Percentiles rank a stretch among this genome's conserved stretches.
Evolutionary conservation across 2,888 invertebrate genomes (phyloP).

Genomic region (Rhogogaster chlorosoma): DNA sequence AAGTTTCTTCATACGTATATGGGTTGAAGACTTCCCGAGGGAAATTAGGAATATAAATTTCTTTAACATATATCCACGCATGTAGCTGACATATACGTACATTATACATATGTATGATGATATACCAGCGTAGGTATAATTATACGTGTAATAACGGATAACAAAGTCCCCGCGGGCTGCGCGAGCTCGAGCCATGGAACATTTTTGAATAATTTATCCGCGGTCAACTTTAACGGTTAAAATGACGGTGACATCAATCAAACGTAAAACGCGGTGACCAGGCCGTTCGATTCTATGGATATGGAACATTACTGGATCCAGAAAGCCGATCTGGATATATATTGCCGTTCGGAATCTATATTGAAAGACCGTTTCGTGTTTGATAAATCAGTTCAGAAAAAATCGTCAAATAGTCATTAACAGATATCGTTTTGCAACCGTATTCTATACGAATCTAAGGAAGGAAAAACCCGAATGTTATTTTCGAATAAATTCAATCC

Average conservation of each 20-base stretch:
- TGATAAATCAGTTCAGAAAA: background rate
- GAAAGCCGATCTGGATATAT: background rate
- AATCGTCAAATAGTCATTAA: background rate
- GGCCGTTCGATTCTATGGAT: conserved; percentile 31
- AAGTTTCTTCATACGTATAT: background rate
- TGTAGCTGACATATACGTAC: background rate
- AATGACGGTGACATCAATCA: conserved; percentile 38
- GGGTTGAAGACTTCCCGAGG: conserved; percentile 11
- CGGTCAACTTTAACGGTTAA: conserved; percentile 41
- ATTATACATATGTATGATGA: background rate
- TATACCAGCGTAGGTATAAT: conserved; percentile 16
- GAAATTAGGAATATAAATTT: conserved; percentile 42
- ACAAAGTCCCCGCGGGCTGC: conserved; percentile 35
- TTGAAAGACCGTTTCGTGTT: background rate
- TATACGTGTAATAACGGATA: conserved; percentile 37
- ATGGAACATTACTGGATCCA: background rate
- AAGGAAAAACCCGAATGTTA: background rate
- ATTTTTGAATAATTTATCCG: conserved; percentile 41
- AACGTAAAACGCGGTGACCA: background rate
- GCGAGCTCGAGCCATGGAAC: conserved; percentile 4
- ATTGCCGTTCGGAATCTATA: background rate
- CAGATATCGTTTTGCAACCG: background rate
- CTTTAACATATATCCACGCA: background rate
- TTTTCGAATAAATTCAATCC: background rate
- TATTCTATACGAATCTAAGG: background rate